A percentile compares a stretch with the other conserved stretches of the same genome.
Conservation (phyloP, 2,888 invertebrate species). For the Drosophila conformis region DNA sequence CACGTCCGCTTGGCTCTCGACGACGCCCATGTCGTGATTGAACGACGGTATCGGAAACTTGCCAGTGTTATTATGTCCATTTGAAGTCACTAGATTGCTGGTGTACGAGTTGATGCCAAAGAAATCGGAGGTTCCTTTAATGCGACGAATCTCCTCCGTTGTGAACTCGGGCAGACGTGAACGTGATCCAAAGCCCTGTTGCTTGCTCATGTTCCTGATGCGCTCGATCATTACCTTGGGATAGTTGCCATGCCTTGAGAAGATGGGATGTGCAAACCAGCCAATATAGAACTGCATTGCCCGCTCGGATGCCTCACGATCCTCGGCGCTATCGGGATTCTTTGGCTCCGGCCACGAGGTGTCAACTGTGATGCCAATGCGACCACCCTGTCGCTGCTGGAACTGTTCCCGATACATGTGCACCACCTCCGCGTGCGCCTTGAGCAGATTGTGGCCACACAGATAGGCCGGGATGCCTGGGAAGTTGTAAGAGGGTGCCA, state of each 20-base stretch:
- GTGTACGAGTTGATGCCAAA: constrained; percentile 92
- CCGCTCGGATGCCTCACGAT: constrained; percentile 87
- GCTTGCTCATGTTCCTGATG: constrained; percentile 86
- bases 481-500: constrained; percentile 87
- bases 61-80: constrained; percentile 84
- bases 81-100: constrained; percentile 85
- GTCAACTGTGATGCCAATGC: constrained; percentile 88
- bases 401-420: constrained; percentile 88
- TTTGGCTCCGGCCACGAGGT: constrained; percentile 88
- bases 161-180: constrained; percentile 89
- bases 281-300: constrained; percentile 88
- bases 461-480: constrained; percentile 89
- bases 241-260: constrained; percentile 88
- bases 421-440: constrained; percentile 90
- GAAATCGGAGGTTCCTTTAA: constrained; percentile 89
- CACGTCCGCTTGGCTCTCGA: constrained; percentile 86
- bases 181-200: constrained; percentile 86
- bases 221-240: constrained; percentile 88
- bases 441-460: constrained; percentile 90
- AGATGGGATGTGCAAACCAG: constrained; percentile 89
- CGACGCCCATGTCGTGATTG: constrained; percentile 88
- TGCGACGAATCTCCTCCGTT: constrained; percentile 86
- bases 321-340: constrained; percentile 85
- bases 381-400: constrained; percentile 86
- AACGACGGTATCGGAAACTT: constrained; percentile 86